Percentiles rank a stretch among this genome's conserved stretches.
phyloP scores from a whole-genome alignment of 1,140 invertebrate species.

The Drosophila nikananu region DNA sequence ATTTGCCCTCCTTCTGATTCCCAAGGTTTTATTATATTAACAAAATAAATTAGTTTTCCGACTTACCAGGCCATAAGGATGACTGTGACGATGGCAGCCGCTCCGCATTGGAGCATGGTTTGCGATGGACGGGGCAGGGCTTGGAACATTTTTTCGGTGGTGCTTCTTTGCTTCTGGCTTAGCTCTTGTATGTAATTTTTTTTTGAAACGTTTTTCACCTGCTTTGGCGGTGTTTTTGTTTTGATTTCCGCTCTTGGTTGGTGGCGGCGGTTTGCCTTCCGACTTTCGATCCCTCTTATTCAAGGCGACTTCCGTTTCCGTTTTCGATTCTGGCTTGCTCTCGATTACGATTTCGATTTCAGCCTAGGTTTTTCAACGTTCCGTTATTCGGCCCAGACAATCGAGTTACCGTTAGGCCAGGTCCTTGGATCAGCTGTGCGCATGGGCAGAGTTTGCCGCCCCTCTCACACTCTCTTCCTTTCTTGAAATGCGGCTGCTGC shows the following conservation, averaged over 20 bases:
- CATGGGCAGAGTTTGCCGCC: conserved; percentile 26
- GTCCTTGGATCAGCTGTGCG: conserved; percentile 47
- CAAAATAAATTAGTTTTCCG: not conserved
- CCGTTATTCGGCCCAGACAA: conserved; percentile 5
- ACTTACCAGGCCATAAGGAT: conserved; percentile 70
- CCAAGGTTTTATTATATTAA: not conserved
- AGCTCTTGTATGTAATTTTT: not conserved
- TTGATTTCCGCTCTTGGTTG: conserved; percentile 3
- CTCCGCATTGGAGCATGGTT: conserved; percentile 45
- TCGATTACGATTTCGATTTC: conserved; percentile 12
- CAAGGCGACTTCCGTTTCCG: conserved; percentile 24
- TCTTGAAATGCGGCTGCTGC: conserved; percentile 33
- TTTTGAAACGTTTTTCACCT: not conserved
- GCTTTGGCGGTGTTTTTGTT: not conserved
- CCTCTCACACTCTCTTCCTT: not conserved
- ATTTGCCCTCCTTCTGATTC: not conserved
- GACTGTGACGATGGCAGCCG: conserved; percentile 42
- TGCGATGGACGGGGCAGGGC: conserved; percentile 57
- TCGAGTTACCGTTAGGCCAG: conserved; percentile 29
- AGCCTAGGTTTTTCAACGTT: not conserved
- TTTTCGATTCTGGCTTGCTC: conserved; percentile 3
- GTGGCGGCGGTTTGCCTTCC: conserved; percentile 18
- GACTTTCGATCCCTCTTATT: not conserved
- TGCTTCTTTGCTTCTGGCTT: conserved; percentile 2
- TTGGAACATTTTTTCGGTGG: conserved; percentile 56